These are phyloP conservation scores for Saguinus imperator DNA, from an alignment of 2,113 vertebrate species.

Conservation along the genomic window DNA sequence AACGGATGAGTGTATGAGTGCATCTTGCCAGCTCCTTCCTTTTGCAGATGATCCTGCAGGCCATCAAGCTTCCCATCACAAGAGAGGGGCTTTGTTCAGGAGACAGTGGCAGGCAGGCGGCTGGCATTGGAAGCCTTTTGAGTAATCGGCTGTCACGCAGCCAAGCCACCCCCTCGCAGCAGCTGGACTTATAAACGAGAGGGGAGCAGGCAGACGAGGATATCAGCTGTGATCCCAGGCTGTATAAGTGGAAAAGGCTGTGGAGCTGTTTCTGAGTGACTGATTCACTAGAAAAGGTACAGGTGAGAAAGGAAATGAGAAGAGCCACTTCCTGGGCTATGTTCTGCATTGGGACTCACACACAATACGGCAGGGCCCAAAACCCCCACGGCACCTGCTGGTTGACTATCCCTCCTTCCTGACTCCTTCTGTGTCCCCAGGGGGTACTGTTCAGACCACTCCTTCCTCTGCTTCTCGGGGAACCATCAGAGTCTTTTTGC, in stretches of 20 bases:
- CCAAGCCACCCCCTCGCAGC: background rate
- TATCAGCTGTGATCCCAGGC: background rate
- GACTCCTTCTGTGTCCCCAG: fast-evolving
- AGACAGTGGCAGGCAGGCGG: background rate
- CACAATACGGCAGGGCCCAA: fast-evolving
- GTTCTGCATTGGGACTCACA: background rate
- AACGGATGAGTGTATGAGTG: background rate
- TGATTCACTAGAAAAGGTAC: background rate
- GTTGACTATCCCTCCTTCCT: background rate
- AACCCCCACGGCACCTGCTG: background rate
- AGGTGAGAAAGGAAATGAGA: background rate
- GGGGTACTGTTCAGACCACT: background rate
- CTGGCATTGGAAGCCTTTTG: background rate
- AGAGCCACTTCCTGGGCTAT: background rate
- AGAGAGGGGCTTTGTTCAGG: background rate
- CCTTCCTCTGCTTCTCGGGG: background rate
- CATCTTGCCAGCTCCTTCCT: background rate
- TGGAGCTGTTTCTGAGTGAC: background rate
- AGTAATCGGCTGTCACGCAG: background rate
- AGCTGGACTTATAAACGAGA: background rate
- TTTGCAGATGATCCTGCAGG: background rate
- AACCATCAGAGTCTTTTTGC: background rate
- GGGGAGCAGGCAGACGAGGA: background rate
- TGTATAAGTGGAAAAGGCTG: background rate
- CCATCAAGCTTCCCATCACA: background rate